Percentiles rank a stretch among this genome's conserved stretches.
Conservation (phyloP, 1,140 invertebrate species). For the Penaeus chinensis region DNA sequence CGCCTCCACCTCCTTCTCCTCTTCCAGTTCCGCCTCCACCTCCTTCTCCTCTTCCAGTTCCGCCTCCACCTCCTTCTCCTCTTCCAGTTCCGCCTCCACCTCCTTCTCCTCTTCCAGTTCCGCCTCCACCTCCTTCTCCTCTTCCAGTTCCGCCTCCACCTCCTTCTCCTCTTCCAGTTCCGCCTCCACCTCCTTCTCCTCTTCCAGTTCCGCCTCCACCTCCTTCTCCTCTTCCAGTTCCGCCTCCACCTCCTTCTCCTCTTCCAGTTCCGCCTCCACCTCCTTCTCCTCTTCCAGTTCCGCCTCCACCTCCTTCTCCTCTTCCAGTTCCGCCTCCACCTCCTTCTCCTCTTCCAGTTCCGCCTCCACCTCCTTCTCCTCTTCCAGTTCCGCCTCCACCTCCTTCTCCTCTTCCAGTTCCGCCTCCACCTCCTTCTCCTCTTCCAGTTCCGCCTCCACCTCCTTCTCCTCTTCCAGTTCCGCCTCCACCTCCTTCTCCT, state of each 20-base stretch:
- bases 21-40: not conserved
- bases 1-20: not conserved
- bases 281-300: not conserved
- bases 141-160: constrained; percentile 35
- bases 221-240: not conserved
- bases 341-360: too few species aligned
- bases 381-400: constrained; percentile 18
- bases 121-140: constrained; percentile 4
- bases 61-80: not conserved
- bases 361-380: constrained; percentile 27
- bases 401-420: constrained; percentile 42
- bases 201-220: constrained; percentile 19
- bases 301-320: not conserved
- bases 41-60: not conserved
- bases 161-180: constrained; percentile 14
- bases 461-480: not conserved
- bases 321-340: too few species aligned
- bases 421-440: not conserved
- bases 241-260: not conserved
- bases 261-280: not conserved
- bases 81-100: constrained; percentile 4
- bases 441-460: not conserved
- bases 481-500: not conserved
- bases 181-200: constrained; percentile 43
- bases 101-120: too few species aligned